These are phyloP conservation scores for Aphelenchoides avenae DNA, from an alignment of 1,140 invertebrate genomes.

Conservation along the genomic window DNA sequence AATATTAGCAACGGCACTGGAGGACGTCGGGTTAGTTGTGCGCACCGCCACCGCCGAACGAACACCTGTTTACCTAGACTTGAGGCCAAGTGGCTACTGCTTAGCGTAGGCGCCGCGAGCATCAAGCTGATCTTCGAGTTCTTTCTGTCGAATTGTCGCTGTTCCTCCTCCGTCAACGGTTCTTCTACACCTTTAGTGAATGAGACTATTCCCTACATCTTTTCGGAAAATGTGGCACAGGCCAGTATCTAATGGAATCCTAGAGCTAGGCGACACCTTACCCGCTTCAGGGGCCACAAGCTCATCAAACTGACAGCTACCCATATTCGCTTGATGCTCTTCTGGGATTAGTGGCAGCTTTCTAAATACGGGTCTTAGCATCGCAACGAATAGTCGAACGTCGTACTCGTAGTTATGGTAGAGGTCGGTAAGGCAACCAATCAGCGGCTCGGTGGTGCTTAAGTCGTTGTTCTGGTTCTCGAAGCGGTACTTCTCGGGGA, in stretches of 20 bases:
- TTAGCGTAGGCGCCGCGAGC: conserved; percentile 12
- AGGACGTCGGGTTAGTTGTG: too few species aligned
- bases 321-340: conserved; percentile 50
- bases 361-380: conserved; percentile 30
- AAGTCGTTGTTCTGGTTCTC: conserved; percentile 37
- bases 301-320: conserved; percentile 41
- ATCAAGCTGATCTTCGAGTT: conserved; percentile 25
- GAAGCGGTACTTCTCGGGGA: conserved; percentile 14
- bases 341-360: conserved; percentile 49
- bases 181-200: too few species aligned
- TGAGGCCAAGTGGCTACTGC: too few species aligned
- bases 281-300: conserved; percentile 9
- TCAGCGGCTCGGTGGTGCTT: conserved; percentile 40
- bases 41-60: too few species aligned
- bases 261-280: too few species aligned
- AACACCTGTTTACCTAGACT: too few species aligned
- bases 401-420: conserved; percentile 52
- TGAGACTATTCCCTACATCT: too few species aligned
- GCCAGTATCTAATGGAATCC: too few species aligned
- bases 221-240: too few species aligned
- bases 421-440: conserved; percentile 57
- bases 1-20: too few species aligned
- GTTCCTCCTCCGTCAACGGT: conserved; percentile 15
- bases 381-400: too few species aligned
- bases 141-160: conserved; percentile 17